Base-by-base conservation (phyloP, 2,113 vertebrate genomes). In the Cranoglanis bouderius region DNA sequence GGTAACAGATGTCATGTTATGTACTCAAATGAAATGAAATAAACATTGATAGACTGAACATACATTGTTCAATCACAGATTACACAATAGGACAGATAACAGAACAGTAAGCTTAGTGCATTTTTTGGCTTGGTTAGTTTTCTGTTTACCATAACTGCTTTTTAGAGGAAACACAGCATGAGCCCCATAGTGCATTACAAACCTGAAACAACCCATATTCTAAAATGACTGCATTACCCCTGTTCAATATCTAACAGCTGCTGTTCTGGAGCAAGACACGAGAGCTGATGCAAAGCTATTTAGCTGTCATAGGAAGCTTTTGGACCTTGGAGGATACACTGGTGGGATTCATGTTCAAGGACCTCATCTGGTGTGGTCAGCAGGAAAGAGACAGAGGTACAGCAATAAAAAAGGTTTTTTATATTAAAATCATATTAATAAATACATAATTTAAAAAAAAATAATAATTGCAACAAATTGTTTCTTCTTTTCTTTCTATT, bases 211-310 rank as follows among this genome's bases (percentile, higher is more conserved):
- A 49, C 29, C 10, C 55, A 57, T 84, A 29, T 51, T 53, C 6
- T 85, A 13, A 19, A 70, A 51, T 35, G 4, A 51, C 53, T 61
- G 38, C 10, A n/a, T 86, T 77, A 61, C 6, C 26, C 35, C 29
- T 9, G 29, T 12, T 46, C 13, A 32, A 82, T 10, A 59, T 85
- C 55, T 63, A 86, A 65, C n/a, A 96, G 96, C 93, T 95, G 51
- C 94, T 96, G 63, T 95, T 96, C 89, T 96, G 96, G 96, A 96
- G 96, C 90, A 95, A 95, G 90, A 96, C 95, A 85, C 89, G 92
- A 63, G 86, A 75, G 1, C 75, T 95, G 85, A 92, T 96, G 91
- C 94, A 95, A 85, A 95, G 92, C 86, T 96, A 95, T 18, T 86
- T 92, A 6, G 93, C 94, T 0, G 90, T 93, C 18, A 89, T 89